Conservation (phyloP, 1,140 invertebrate genomes). For the Lucilia sericata region DNA sequence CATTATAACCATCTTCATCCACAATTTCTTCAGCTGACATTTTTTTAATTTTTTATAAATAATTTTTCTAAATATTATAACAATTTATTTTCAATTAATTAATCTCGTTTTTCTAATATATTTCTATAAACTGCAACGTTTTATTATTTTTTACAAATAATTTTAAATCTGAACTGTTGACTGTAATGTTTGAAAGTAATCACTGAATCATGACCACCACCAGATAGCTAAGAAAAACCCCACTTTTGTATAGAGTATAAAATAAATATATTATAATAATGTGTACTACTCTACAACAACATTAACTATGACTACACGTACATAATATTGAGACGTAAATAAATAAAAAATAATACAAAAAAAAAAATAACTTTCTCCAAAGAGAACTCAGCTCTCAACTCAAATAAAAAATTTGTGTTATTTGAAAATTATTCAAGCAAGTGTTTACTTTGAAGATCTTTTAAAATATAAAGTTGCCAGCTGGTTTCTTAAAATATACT, state of each 20-base stretch:
- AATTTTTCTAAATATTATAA: too few relatives aligned
- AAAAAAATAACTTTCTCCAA: slow-evolving; percentile 19
- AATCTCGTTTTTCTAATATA: too few relatives aligned
- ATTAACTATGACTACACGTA: background rate
- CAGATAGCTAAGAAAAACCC: slow-evolving; percentile 33
- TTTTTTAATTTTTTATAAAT: background rate
- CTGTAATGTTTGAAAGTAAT: slow-evolving; percentile 41
- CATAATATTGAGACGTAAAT: slow-evolving; percentile 19
- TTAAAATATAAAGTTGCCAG: background rate
- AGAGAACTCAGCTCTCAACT: background rate
- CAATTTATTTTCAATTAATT: background rate
- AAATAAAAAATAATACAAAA: slow-evolving; percentile 1
- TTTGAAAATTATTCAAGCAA: slow-evolving; percentile 17
- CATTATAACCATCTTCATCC: slow-evolving; percentile 36
- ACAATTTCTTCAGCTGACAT: slow-evolving; percentile 41
- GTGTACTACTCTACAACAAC: slow-evolving; percentile 6
- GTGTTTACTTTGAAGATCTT: slow-evolving; percentile 16
- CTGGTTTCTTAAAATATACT: too few relatives aligned
- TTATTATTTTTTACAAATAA: background rate
- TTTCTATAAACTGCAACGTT: background rate
- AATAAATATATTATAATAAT: background rate
- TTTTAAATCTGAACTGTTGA: background rate
- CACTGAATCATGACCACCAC: slow-evolving; percentile 43
- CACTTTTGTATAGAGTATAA: slow-evolving; percentile 11
- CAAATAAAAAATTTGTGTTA: background rate